phyloP scores from a whole-genome alignment of 2,797 vertebrate genomes.

The Syngnathus rostellatus region DNA sequence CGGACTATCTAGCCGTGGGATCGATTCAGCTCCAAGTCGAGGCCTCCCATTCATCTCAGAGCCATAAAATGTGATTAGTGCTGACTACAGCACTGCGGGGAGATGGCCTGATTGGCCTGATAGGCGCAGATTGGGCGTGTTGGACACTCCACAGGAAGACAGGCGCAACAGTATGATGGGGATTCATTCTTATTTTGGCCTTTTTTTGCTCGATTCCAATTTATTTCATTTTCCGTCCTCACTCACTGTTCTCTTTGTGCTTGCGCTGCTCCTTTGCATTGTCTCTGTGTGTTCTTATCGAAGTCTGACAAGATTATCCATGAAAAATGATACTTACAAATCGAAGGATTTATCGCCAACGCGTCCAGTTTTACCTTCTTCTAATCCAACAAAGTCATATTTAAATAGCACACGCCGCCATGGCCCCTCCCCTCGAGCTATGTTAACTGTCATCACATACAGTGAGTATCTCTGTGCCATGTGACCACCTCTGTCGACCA shows the following conservation, averaged over 20 bases:
- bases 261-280: conserved; percentile 34
- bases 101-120: conserved; percentile 76
- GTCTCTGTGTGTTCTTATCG: conserved; percentile 22
- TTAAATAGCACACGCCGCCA: conserved; percentile 43
- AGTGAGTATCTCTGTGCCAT: conserved; percentile 60
- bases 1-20: conserved; percentile 79
- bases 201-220: conserved; percentile 31
- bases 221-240: conserved; percentile 32
- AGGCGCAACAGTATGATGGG: conserved; percentile 59
- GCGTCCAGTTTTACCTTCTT: conserved; percentile 25
- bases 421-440: conserved; percentile 18
- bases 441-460: conserved; percentile 34
- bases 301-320: conserved; percentile 17
- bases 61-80: conserved; percentile 90
- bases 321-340: conserved; percentile 27
- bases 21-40: conserved; percentile 81
- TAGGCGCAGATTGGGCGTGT: conserved; percentile 62
- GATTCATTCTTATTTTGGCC: conserved; percentile 39
- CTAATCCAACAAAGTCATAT: conserved; percentile 37
- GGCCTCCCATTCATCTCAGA: conserved; percentile 85
- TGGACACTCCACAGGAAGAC: conserved; percentile 71
- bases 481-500: conserved; percentile 56
- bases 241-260: conserved; percentile 30
- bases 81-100: conserved; percentile 82
- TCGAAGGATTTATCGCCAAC: conserved; percentile 27